These are phyloP conservation scores for Catharus ustulatus DNA, from an alignment of 2,797 vertebrate species.

Conservation along the genomic window DNA sequence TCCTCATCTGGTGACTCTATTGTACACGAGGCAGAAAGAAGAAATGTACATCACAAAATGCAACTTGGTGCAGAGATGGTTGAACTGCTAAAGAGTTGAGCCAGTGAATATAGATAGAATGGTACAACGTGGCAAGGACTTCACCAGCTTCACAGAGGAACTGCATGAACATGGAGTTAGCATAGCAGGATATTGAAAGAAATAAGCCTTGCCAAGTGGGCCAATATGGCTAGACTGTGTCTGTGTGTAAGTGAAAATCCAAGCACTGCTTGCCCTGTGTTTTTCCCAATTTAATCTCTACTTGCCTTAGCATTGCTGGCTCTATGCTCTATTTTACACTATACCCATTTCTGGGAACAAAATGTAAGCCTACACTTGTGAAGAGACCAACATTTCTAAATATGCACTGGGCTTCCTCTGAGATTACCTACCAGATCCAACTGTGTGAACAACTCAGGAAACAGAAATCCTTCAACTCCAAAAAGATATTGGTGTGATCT, in stretches of 20 bases:
- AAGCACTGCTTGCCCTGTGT: neutral
- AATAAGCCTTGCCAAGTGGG: neutral
- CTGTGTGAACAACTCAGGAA: neutral
- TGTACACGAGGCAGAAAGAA: neutral
- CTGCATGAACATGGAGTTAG: neutral
- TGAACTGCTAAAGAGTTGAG: neutral
- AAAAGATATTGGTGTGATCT: neutral
- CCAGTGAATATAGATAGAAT: neutral
- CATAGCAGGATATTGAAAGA: neutral
- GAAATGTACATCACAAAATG: neutral
- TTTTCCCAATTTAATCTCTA: neutral
- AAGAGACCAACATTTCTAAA: neutral
- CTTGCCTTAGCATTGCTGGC: neutral
- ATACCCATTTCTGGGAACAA: neutral
- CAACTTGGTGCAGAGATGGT: rapidly evolving
- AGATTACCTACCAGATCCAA: neutral
- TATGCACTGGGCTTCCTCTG: neutral
- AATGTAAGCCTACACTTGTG: neutral
- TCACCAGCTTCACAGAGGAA: neutral
- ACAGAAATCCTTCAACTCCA: neutral
- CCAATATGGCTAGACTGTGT: neutral
- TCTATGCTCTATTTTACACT: neutral
- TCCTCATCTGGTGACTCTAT: neutral
- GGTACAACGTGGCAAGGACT: neutral
- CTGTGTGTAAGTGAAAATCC: neutral